Evolutionary conservation across 2,888 invertebrate genomes (phyloP), one percentile per base, ranked within the genome.

Genomic region (Erebia epiphron): DNA sequence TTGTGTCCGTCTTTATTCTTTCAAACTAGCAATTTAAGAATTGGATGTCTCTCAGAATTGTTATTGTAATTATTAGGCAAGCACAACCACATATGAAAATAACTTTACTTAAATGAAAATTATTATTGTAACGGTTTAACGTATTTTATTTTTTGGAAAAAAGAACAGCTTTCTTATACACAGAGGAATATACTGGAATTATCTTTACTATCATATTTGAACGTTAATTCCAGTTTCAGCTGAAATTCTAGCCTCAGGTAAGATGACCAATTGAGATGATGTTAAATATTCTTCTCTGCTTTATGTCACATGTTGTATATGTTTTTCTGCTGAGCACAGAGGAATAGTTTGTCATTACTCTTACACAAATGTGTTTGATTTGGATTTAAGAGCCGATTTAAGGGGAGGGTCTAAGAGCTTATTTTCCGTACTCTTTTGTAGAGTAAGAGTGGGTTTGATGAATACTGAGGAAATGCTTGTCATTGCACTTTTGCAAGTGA

Each of bases 401-500:
- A 61, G 11, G n/a, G 26, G 13, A 50, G 26, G 50, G 9, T n/a
- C 50, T 35, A n/a, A 10, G 9, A 41, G n/a, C 18, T 54, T 65
- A 26, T 16, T 41, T n/a, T 54, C 54, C 18, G 16, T 14, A 41
- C 11, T 65, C 13, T 26, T 65, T 54, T 54, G 54, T 54, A 10
- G 11, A n/a, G 16, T 9, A 9, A 50, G 35, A 65, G 41, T 43
- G 1, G 65, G 65, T 65, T 35, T 54, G 41, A 16, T 13, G 11
- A 13, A 35, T 16, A 43, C 26, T 13, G 52, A 21, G 11, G 54
- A 54, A 16, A n/a, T 18, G 43, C 56, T 66, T 8, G 46, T 62
- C 61, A 49, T 62, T 62, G 61, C 46, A 14, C 56, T 66, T 43
- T 21, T 43, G 21, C 62, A 21, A 13, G 18, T 13, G 7, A 43